Evolutionary conservation across 2,113 vertebrate species (phyloP), one percentile per base, ranked within the genome.

Genomic region (Hiodon alosoides): DNA sequence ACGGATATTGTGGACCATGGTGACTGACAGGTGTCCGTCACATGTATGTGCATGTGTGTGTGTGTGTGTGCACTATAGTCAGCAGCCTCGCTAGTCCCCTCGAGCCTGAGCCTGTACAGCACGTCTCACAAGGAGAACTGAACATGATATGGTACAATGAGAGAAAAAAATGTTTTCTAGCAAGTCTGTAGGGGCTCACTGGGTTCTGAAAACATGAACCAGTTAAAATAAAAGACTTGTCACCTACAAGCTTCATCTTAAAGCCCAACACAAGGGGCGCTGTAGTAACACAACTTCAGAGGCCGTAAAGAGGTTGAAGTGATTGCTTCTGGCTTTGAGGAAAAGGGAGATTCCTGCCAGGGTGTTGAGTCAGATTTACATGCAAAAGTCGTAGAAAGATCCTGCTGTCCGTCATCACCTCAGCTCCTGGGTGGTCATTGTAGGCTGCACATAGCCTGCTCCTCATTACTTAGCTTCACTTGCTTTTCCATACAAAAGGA

Each of bases 401-500:
- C 58, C 58, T 59, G 9, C 58, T 3, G 67, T 7, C 50, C 52
- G 0, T 53, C 67, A 11, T 17, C 50, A 54, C 7, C 52, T 3
- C 10, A n/a, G 48, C 48, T 62, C 64, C 46, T 50, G 54, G 54
- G 9, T 68, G 65, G 54, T 60, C 54, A 59, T 75, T 52, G 64
- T 13, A 48, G 3, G 64, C 64, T n/a, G 11, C 54, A 54, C 17
- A 6, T 53, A 9, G 58, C 7, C 60, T 10, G 46, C 48, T 62
- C 71, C 14, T 48, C 17, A 62, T 77, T 75, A 75, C 72, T 67
- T 58, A 72, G 57, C 16, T 31, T 75, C 71, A 48, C 52, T 13
- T 69, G 67, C 80, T 75, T 64, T 17, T 68, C 58, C 67, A 13
- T 60, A 68, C 64, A 60, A 52, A 54, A 51, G 59, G 53, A 76